phyloP scores from a whole-genome alignment of 2,888 invertebrate genomes.

The Frankliniella intonsa region DNA sequence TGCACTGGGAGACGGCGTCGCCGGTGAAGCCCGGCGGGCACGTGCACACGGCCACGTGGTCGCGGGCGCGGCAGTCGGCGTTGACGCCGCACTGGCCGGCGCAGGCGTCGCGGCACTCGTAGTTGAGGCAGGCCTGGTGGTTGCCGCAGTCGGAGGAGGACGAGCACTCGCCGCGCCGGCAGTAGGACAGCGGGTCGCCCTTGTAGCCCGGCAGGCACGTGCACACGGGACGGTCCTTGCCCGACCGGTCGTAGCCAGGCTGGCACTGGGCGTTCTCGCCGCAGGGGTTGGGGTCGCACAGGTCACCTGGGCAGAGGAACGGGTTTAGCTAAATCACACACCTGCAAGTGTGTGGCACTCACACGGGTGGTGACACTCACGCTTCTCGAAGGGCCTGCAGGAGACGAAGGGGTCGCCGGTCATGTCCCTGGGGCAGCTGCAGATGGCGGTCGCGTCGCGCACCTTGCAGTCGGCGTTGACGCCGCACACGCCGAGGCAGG shows the following conservation, averaged over 20 bases:
- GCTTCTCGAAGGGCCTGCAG: conserved; percentile 75
- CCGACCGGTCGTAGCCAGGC: conserved; percentile 76
- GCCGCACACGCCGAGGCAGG: conserved; percentile 77
- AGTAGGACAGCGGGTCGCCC: conserved; percentile 70
- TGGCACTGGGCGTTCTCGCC: conserved; percentile 72
- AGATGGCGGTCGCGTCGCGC: conserved; percentile 68
- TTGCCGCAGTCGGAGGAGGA: conserved; percentile 70
- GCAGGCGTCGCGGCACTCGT: conserved; percentile 75
- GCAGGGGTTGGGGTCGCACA: conserved; percentile 84
- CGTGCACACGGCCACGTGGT: conserved; percentile 72
- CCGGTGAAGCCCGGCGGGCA: conserved; percentile 76
- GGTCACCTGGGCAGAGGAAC: conserved; percentile 57
- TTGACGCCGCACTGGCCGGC: conserved; percentile 68
- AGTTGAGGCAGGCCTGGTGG: conserved; percentile 67
- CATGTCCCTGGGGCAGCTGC: conserved; percentile 81
- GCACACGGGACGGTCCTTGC: conserved; percentile 79
- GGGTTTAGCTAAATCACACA: not conserved
- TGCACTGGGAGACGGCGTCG: conserved; percentile 67
- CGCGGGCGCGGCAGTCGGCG: conserved; percentile 71
- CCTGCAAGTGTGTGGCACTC: too few species aligned
- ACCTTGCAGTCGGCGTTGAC: conserved; percentile 73
- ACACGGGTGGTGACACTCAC: too few species aligned
- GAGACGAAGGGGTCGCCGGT: conserved; percentile 79
- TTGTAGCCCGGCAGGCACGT: conserved; percentile 75
- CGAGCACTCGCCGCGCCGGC: conserved; percentile 73